Evolutionary conservation across 2,113 vertebrate genomes (phyloP).

Genomic region (Telmatochromis sp.): DNA sequence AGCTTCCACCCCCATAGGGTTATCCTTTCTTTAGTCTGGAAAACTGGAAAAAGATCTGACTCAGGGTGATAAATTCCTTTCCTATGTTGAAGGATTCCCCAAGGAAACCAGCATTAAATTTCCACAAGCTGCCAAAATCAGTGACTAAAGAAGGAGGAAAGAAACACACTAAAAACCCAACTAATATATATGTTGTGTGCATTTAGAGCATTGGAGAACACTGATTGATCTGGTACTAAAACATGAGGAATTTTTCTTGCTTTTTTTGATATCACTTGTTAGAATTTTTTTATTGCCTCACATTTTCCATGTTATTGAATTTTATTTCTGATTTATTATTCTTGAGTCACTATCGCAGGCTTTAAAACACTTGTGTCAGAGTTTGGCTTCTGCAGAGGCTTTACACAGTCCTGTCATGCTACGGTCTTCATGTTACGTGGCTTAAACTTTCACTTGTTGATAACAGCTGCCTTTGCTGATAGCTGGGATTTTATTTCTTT

Average conservation of each 20-base stretch:
- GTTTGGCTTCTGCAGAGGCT: constrained; percentile 19
- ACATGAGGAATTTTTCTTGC: not conserved
- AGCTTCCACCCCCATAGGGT: constrained; percentile 31
- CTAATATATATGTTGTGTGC: not conserved
- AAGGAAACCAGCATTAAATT: constrained; percentile 33
- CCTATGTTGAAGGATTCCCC: constrained; percentile 57
- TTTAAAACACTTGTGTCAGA: constrained; percentile 41
- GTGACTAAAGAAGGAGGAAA: not conserved
- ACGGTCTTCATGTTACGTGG: not conserved
- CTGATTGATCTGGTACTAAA: not conserved
- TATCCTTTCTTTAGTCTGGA: constrained; percentile 47
- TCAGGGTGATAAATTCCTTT: constrained; percentile 63
- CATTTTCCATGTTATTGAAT: constrained; percentile 32
- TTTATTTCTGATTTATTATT: constrained; percentile 10
- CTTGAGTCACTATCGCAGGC: not conserved
- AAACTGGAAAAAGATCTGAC: constrained; percentile 53
- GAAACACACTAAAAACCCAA: not conserved
- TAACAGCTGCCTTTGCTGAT: not conserved
- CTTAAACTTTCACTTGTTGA: not conserved
- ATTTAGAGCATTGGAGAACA: not conserved
- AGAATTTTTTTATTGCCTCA: not conserved
- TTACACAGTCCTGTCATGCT: constrained; percentile 1
- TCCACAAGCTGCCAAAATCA: not conserved
- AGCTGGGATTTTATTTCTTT: not conserved
- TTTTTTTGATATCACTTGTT: not conserved